A percentile compares a stretch with the other conserved stretches of the same genome.
phyloP scores from a whole-genome alignment of 2,888 invertebrate genomes.

The Odontomyia ornata region DNA sequence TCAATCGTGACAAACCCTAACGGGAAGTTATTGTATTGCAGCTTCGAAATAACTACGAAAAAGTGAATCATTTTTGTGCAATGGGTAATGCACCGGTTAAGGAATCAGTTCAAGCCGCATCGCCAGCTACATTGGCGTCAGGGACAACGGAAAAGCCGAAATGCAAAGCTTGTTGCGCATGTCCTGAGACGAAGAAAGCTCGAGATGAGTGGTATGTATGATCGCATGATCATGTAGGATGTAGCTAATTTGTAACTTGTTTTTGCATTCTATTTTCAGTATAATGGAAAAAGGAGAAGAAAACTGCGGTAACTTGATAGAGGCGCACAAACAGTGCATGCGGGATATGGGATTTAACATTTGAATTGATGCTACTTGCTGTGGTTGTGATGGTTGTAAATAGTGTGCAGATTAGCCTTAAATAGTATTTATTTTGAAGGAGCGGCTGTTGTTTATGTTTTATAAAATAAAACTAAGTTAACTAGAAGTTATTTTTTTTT shows the following conservation, averaged over 20 bases:
- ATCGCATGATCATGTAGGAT: not conserved
- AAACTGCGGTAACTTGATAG: slow-evolving; percentile 87
- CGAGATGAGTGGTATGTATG: slow-evolving; percentile 86
- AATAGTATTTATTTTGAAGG: slow-evolving; percentile 26
- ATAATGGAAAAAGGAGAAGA: slow-evolving; percentile 92
- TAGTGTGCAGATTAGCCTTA: slow-evolving; percentile 7
- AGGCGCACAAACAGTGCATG: slow-evolving; percentile 98
- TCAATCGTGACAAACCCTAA: not conserved
- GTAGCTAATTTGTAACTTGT: not conserved
- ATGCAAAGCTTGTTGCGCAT: slow-evolving; percentile 95
- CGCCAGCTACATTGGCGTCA: slow-evolving; percentile 54
- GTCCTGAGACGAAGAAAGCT: slow-evolving; percentile 91
- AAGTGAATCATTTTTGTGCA: slow-evolving; percentile 42
- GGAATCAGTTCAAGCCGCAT: slow-evolving; percentile 63
- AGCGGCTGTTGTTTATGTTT: not conserved
- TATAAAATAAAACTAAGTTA: not conserved
- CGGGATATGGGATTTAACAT: slow-evolving; percentile 94
- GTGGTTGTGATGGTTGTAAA: slow-evolving; percentile 20
- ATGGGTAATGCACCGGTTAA: slow-evolving; percentile 70
- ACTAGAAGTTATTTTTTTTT: not conserved
- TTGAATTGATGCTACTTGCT: slow-evolving; percentile 64
- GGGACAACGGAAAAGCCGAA: slow-evolving; percentile 73
- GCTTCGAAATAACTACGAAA: not conserved
- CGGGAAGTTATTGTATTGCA: not conserved
- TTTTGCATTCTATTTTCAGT: slow-evolving; percentile 68